These are phyloP conservation scores for Bilobella aurantiaca DNA, from an alignment of 1,140 invertebrate species.

Conservation along the genomic window DNA sequence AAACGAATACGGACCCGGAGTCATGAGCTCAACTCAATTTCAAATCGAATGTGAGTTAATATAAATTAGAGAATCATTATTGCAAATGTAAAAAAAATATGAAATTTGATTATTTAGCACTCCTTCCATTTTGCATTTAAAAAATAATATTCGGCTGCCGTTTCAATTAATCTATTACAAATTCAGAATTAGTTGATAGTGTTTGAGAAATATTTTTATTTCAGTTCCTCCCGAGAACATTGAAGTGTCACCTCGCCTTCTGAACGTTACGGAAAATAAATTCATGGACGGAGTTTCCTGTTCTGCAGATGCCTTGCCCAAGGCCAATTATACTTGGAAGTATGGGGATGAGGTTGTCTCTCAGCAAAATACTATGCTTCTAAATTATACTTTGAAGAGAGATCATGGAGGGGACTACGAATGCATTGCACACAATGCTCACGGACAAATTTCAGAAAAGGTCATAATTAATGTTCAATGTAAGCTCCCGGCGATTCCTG, in stretches of 20 bases:
- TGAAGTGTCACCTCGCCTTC: conserved; percentile 55
- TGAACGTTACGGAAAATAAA: conserved; percentile 57
- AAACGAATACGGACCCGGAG: conserved; percentile 50
- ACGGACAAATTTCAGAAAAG: conserved; percentile 54
- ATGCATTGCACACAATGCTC: conserved; percentile 64
- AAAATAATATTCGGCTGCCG: too few species aligned
- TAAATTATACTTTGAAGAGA: conserved; percentile 50
- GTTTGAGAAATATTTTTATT: too few species aligned
- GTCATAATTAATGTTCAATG: conserved; percentile 66
- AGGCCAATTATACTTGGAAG: conserved; percentile 40
- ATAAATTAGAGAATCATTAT: too few species aligned
- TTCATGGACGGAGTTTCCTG: conserved; percentile 65
- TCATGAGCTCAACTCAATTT: conserved; percentile 68
- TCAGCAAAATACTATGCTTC: conserved; percentile 47
- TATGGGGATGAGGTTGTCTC: conserved; percentile 40
- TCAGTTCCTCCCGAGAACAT: conserved; percentile 78
- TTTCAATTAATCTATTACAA: too few species aligned
- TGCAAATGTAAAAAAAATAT: too few species aligned
- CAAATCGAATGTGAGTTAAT: conserved; percentile 72
- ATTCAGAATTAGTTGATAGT: too few species aligned
- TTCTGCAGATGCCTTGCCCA: conserved; percentile 58
- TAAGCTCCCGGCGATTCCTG: too few species aligned
- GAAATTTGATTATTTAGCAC: too few species aligned
- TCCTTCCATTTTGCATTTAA: too few species aligned
- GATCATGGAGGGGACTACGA: conserved; percentile 57